Conservation (phyloP, 2,113 vertebrate genomes). For the Eulemur rufifrons region DNA sequence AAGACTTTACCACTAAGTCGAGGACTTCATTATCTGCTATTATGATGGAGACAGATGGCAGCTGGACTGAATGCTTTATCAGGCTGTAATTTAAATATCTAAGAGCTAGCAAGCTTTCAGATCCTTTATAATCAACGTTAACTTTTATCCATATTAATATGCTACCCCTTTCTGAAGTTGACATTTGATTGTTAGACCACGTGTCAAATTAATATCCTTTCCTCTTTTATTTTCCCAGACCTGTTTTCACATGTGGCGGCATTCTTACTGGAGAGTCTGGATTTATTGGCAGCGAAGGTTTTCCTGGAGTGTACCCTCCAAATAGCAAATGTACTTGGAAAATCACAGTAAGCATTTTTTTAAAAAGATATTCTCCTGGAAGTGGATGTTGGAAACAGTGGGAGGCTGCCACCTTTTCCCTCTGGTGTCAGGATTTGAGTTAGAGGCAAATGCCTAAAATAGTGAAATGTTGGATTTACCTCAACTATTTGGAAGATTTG, state of each 20-base stretch:
- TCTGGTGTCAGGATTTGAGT: slow-evolving; percentile 33
- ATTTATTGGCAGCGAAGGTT: slow-evolving; percentile 97
- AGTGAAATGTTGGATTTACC: slow-evolving; percentile 57
- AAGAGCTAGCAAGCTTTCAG: slow-evolving; percentile 3
- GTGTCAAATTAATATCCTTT: slow-evolving; percentile 37
- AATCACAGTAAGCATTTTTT: slow-evolving; percentile 94
- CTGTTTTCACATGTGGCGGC: slow-evolving; percentile 94
- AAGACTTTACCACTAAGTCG: neutral
- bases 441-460: slow-evolving; percentile 2
- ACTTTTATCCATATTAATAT: neutral
- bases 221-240: slow-evolving; percentile 83
- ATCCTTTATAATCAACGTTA: neutral
- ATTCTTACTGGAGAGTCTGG: slow-evolving; percentile 94
- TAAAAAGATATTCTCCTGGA: slow-evolving; percentile 61
- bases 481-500: slow-evolving; percentile 56
- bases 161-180: neutral
- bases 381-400: slow-evolving; percentile 60
- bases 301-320: slow-evolving; percentile 97
- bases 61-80: neutral
- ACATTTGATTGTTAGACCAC: neutral
- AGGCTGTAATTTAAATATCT: neutral
- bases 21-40: neutral
- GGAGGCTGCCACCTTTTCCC: neutral
- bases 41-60: neutral
- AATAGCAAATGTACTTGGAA: slow-evolving; percentile 99